A percentile compares a stretch with the other conserved stretches of the same genome.
Evolutionary conservation across 37 sponge, comb jelly and placozoan genomes (phyloP).

Genomic region (Petrosia ficiformis): DNA sequence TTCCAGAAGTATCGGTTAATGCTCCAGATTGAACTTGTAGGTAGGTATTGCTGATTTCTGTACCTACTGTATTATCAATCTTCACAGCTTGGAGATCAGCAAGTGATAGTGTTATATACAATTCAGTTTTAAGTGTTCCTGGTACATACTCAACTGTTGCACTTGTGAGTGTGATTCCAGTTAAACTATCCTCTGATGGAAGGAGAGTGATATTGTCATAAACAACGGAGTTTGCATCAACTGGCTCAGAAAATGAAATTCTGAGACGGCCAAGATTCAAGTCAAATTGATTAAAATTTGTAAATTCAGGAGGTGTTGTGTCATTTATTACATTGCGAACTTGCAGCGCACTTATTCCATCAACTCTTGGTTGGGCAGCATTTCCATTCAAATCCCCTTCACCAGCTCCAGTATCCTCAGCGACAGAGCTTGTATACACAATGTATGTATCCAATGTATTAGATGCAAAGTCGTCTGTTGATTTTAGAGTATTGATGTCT

Average conservation of each 20-base stretch:
- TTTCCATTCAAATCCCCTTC: constrained; percentile 3
- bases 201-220: constrained; percentile 56
- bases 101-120: constrained; percentile 41
- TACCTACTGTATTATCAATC: constrained; percentile 22
- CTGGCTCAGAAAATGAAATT: constrained; percentile 72
- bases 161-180: constrained; percentile 37
- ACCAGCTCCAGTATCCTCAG: constrained; percentile 48
- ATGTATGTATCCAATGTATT: constrained; percentile 40
- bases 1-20: constrained; percentile 57
- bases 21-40: constrained; percentile 46
- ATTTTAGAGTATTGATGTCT: constrained; percentile 64
- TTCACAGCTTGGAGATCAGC: constrained; percentile 70
- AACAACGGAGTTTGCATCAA: constrained; percentile 48
- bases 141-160: constrained; percentile 24
- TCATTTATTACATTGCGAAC: constrained; percentile 54
- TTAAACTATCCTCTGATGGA: constrained; percentile 7
- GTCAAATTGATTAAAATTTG: constrained; percentile 58
- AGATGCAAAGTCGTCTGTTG: constrained; percentile 49
- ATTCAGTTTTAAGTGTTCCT: neutral
- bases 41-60: constrained; percentile 30
- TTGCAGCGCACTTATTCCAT: constrained; percentile 20
- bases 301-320: constrained; percentile 51
- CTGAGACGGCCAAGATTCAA: constrained; percentile 65
- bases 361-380: constrained; percentile 20
- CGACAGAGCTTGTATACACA: constrained; percentile 49